Evolutionary conservation across 1,140 invertebrate genomes (phyloP), one percentile per base, ranked within the genome.

Genomic region (Cydia strobilella): DNA sequence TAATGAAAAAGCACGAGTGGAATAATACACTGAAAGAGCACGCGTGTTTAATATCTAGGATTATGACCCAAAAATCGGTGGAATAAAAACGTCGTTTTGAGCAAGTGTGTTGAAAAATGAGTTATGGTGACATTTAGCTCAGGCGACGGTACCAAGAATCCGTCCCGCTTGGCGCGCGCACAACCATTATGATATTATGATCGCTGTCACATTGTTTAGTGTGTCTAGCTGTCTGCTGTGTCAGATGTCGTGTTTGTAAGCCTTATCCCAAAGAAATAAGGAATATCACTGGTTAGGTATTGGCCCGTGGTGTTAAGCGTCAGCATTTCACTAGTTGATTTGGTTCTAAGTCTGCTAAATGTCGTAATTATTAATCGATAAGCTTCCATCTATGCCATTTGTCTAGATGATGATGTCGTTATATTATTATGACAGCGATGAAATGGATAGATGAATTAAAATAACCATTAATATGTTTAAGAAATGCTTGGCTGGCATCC

Each of bases 151-250:
- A n/a, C 48, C 48, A 51, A 51, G 48, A 51, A 51, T n/a, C 48
- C 12, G 48, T 3, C 13, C 48, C 48, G 48, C 10, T 42, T 42
- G 39, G 39, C 39, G 10, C 12, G 48, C 13, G 48, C 15, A 2
- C 48, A 51, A 51, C 4, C 13, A 2, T 5, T 51, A 51, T 51
- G 48, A 51, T 42, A 42, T 51, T 15, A 51, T 51, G 48, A 51
- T 51, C 48, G 48, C 39, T 51, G 48, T 51, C 48, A 42, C 39
- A n/a, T 51, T 51, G 48, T 51, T 51, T 51, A 15, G 45, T n/a
- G 48, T 42, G 10, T 42, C 12, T 42, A 3, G 39, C 48, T 6
- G 48, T 51, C 48, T 2, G 48, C 39, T 42, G 48, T n/a, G 15
- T 0, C 48, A n/a, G 13, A 4, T 51, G 42, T 45, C 42, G 13